These are phyloP conservation scores for Taxidea taxus DNA, from an alignment of 2,113 vertebrate species.

Conservation along the genomic window DNA sequence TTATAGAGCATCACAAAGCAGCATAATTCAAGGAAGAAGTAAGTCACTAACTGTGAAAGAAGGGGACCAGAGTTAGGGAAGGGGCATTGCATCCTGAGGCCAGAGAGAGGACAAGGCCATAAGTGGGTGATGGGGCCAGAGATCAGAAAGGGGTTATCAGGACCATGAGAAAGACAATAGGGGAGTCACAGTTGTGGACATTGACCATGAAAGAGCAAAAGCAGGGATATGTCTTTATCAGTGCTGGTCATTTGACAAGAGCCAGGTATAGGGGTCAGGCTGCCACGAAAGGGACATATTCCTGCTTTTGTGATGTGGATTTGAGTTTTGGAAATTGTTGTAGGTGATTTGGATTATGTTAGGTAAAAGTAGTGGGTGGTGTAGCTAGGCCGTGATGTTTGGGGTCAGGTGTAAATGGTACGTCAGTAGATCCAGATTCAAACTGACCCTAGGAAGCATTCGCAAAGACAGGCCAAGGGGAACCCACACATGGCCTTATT, in stretches of 20 bases:
- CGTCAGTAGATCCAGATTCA: too few species aligned
- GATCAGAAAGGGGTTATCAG: background rate
- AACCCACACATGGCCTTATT: background rate
- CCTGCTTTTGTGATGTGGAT: background rate
- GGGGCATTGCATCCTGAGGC: rapidly evolving
- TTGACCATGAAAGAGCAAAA: background rate
- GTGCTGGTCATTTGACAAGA: background rate
- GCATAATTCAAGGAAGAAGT: background rate
- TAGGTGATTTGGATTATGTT: background rate
- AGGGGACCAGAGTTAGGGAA: background rate
- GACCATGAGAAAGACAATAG: background rate
- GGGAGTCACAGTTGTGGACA: background rate
- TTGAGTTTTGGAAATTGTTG: background rate
- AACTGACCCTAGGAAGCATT: background rate
- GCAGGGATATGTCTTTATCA: background rate
- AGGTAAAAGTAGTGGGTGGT: background rate
- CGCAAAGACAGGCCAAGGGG: background rate
- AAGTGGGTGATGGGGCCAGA: background rate
- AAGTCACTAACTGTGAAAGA: background rate
- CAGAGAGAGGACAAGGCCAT: background rate
- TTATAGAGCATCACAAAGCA: background rate
- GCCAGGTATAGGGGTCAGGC: background rate
- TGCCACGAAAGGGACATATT: background rate
- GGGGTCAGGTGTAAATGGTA: background rate
- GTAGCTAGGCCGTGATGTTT: background rate